Percentiles rank a stretch among this genome's conserved stretches.
Conservation (phyloP, 2,113 vertebrate species). For the Pleuronectes platessa region DNA sequence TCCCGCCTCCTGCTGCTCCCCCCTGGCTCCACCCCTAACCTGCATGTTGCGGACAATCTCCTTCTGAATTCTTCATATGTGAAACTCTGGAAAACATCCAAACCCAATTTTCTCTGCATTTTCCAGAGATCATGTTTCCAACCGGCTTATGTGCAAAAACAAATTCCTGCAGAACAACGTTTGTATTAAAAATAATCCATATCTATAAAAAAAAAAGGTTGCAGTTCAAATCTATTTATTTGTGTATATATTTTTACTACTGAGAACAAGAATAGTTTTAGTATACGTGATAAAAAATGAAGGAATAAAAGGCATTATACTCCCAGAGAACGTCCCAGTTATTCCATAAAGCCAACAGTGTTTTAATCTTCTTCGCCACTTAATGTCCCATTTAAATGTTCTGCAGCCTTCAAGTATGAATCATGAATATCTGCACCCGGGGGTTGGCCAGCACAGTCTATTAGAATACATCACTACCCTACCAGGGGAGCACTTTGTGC, state of each 20-base stretch:
- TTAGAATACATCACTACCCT: slow-evolving; percentile 97
- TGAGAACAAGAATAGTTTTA: neutral
- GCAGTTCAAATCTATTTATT: neutral
- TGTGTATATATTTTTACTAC: slow-evolving; percentile 14
- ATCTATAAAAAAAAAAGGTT: neutral
- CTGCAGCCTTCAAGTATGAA: slow-evolving; percentile 93
- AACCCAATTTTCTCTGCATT: too few species aligned
- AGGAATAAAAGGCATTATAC: slow-evolving; percentile 18
- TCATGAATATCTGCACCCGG: slow-evolving; percentile 94
- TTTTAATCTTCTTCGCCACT: slow-evolving; percentile 93
- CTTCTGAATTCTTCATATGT: too few species aligned
- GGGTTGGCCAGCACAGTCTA: slow-evolving; percentile 93
- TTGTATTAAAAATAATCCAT: neutral
- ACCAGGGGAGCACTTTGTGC: slow-evolving; percentile 97
- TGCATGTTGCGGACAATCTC: too few species aligned
- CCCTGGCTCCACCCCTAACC: too few species aligned
- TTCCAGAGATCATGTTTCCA: too few species aligned
- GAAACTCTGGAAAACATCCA: neutral
- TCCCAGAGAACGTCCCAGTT: slow-evolving; percentile 58
- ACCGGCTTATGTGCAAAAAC: too few species aligned
- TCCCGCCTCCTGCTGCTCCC: too few species aligned
- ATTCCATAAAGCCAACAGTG: slow-evolving; percentile 79
- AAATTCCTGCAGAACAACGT: neutral
- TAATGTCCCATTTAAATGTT: slow-evolving; percentile 96
- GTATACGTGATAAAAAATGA: neutral